Conservation (phyloP, 1,140 invertebrate species). For the Lepidurus couesii region DNA sequence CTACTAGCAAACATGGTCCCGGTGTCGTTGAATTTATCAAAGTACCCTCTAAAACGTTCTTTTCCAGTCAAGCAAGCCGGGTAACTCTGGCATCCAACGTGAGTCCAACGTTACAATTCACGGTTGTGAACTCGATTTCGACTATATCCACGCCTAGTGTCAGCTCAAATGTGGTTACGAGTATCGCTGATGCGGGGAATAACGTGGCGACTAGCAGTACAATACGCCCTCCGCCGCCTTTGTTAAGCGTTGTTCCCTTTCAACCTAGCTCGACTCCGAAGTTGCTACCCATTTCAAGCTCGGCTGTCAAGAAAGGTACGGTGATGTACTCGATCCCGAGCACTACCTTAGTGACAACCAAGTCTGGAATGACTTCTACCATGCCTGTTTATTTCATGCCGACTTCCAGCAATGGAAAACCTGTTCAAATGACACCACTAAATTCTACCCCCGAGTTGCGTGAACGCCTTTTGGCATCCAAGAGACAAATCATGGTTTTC, state of each 20-base stretch:
- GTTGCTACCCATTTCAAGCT: neutral
- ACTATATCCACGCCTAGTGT: no score
- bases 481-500: neutral
- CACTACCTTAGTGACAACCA: neutral
- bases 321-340: neutral
- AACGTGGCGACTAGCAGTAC: neutral
- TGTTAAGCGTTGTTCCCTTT: neutral
- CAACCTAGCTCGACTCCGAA: neutral
- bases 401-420: neutral
- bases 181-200: no score
- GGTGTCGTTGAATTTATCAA: neutral
- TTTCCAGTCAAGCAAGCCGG: neutral
- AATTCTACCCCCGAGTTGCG: neutral
- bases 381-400: neutral
- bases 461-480: neutral
- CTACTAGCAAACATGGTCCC: neutral
- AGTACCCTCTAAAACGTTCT: neutral
- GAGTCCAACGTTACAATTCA: no score
- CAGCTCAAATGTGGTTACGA: no score
- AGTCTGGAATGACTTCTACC: neutral
- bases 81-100: neutral
- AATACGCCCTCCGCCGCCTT: neutral
- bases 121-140: no score
- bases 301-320: neutral
- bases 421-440: neutral